Conservation (phyloP, 2,113 vertebrate genomes). For the Hydrolagus affinis region DNA sequence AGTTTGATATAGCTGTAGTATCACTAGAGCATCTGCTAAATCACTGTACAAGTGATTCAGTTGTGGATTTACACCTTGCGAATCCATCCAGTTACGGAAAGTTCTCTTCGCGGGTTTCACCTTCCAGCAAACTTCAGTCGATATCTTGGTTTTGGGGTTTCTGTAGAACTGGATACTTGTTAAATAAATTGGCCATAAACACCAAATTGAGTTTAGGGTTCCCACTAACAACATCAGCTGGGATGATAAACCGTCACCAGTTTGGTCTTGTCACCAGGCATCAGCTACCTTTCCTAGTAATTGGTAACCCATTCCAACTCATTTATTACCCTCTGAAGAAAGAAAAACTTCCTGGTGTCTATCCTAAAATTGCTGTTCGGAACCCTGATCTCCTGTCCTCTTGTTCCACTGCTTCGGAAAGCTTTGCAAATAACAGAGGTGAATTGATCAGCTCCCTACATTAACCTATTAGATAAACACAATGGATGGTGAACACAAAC, state of each 20-base stretch:
- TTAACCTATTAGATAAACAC: too few relatives aligned
- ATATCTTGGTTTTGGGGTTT: slow-evolving; percentile 90
- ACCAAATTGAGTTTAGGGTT: slow-evolving; percentile 92
- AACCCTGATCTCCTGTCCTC: too few relatives aligned
- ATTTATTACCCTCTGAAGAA: too few relatives aligned
- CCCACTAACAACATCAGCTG: slow-evolving; percentile 76
- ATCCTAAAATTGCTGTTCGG: too few relatives aligned
- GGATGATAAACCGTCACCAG: slow-evolving; percentile 89
- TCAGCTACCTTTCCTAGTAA: too few relatives aligned
- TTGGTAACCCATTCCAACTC: too few relatives aligned
- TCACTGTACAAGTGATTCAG: slow-evolving; percentile 90
- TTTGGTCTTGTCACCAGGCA: too few relatives aligned
- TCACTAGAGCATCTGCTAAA: slow-evolving; percentile 80
- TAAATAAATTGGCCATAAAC: slow-evolving; percentile 92
- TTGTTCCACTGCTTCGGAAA: too few relatives aligned
- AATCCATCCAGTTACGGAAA: slow-evolving; percentile 98
- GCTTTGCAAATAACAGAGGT: too few relatives aligned
- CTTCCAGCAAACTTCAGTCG: slow-evolving; percentile 77
- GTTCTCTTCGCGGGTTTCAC: slow-evolving; percentile 90
- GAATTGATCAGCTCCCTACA: too few relatives aligned
- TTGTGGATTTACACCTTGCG: slow-evolving; percentile 79
- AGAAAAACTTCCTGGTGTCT: too few relatives aligned
- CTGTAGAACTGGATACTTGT: slow-evolving; percentile 87
- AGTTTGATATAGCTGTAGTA: slow-evolving; percentile 77
- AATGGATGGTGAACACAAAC: too few relatives aligned